phyloP scores from a whole-genome alignment of 2,888 invertebrate species.

The Muschampia plurimacula region DNA sequence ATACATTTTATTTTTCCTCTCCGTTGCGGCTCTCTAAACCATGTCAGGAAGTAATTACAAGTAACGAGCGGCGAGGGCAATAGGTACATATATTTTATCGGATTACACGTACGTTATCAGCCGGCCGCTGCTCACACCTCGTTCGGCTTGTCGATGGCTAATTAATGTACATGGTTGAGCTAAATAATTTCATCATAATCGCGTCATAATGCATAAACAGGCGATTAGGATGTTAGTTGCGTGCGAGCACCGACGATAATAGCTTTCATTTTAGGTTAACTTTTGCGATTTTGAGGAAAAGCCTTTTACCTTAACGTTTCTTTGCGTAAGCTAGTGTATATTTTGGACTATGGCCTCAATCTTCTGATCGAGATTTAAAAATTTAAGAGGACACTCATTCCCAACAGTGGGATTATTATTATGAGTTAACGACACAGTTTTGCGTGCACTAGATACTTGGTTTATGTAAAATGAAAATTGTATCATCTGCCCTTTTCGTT shows the following conservation, averaged over 20 bases:
- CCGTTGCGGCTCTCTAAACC: conserved; percentile 32
- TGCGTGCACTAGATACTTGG: too few species aligned
- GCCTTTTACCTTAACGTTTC: too few species aligned
- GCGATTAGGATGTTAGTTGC: conserved; percentile 30
- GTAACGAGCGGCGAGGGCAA: conserved; percentile 66
- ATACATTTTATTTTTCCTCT: conserved; percentile 35
- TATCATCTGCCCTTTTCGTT: too few species aligned
- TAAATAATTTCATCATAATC: conserved; percentile 51
- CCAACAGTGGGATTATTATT: too few species aligned
- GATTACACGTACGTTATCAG: conserved; percentile 77
- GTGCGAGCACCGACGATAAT: not conserved
- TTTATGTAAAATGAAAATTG: too few species aligned
- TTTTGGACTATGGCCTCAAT: too few species aligned
- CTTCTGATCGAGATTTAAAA: too few species aligned
- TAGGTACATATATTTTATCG: conserved; percentile 75
- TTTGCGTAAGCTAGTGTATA: too few species aligned
- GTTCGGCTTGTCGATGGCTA: conserved; percentile 67
- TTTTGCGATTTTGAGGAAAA: not conserved
- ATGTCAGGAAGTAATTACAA: conserved; percentile 66
- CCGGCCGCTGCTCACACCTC: conserved; percentile 58
- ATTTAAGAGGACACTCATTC: too few species aligned
- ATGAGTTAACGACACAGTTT: too few species aligned
- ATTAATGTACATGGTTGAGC: conserved; percentile 62
- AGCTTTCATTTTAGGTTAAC: not conserved
- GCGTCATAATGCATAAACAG: conserved; percentile 21